Conservation (phyloP, 2,888 invertebrate genomes). For the Phytoseiulus persimilis region DNA sequence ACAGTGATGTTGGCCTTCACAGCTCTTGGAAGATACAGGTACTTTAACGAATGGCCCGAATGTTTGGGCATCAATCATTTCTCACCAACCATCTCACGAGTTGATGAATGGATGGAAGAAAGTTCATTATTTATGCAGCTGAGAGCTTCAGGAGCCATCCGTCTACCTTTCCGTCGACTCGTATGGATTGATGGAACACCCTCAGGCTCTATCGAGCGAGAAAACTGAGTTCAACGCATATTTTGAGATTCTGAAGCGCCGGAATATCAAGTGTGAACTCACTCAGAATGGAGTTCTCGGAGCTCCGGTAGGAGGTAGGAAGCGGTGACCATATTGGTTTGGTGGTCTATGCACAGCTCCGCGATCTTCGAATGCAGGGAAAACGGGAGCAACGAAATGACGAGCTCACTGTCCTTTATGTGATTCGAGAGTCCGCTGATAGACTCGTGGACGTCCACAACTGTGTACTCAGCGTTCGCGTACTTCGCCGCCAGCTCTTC, state of each 20-base stretch:
- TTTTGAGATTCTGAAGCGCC: not conserved
- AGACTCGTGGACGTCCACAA: slow-evolving; percentile 69
- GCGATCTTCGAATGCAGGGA: slow-evolving; percentile 76
- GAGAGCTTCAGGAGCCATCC: no score
- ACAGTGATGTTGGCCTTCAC: slow-evolving; percentile 79
- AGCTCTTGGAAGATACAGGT: slow-evolving; percentile 64
- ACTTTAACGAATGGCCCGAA: no score
- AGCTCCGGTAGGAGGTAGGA: slow-evolving; percentile 84
- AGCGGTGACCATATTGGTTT: slow-evolving; percentile 88
- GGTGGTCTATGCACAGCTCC: slow-evolving; percentile 71
- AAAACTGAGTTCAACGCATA: no score
- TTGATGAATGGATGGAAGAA: no score
- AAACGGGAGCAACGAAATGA: slow-evolving; percentile 70
- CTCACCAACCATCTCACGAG: no score
- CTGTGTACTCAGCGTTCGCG: slow-evolving; percentile 61
- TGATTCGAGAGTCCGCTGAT: slow-evolving; percentile 63
- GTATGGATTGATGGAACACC: no score
- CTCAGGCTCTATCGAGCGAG: no score
- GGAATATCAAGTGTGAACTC: no score
- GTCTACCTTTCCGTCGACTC: no score
- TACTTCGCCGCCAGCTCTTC: slow-evolving; percentile 70
- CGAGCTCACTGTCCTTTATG: slow-evolving; percentile 58
- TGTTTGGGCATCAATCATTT: no score
- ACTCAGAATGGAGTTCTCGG: slow-evolving; percentile 66
- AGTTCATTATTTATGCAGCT: no score